Evolutionary conservation across 2,888 invertebrate genomes (phyloP).

Genomic region (Coelopa pilipes): DNA sequence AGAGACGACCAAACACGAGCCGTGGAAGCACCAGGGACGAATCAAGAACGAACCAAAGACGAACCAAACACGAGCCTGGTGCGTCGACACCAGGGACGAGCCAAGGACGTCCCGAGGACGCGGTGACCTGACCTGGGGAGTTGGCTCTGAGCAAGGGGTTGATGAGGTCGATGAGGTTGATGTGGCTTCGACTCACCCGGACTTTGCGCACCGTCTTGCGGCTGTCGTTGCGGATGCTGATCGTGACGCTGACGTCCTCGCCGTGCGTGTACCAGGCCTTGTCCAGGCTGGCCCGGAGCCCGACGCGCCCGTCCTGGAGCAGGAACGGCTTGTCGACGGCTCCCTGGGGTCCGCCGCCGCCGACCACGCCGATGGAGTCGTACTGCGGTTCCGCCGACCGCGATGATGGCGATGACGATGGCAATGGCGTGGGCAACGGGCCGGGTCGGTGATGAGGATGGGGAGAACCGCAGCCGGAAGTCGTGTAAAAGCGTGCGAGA

Average conservation of each 20-base stretch:
- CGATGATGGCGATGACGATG: no score
- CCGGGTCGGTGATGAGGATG: not conserved
- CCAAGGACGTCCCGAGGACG: no score
- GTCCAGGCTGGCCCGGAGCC: constrained; percentile 82
- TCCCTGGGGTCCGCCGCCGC: constrained; percentile 74
- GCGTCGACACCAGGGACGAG: no score
- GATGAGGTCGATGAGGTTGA: no score
- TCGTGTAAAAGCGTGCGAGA: constrained; percentile 40
- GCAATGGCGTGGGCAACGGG: constrained; percentile 44
- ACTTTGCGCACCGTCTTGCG: constrained; percentile 85
- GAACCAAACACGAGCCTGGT: no score
- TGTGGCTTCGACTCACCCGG: constrained; percentile 72
- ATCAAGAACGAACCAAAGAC: no score
- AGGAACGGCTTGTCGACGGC: constrained; percentile 85
- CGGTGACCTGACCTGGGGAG: no score
- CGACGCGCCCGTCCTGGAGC: constrained; percentile 84
- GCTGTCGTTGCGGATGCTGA: constrained; percentile 82
- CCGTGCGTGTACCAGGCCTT: constrained; percentile 86
- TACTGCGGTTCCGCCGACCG: constrained; percentile 63
- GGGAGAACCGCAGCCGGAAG: constrained; percentile 48
- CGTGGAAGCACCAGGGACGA: no score
- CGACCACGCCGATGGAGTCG: constrained; percentile 53
- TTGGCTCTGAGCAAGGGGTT: no score
- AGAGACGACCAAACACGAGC: no score
- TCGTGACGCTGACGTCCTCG: constrained; percentile 80